phyloP scores from a whole-genome alignment of 2,888 invertebrate genomes.

The Polydrusus pterygomalis region DNA sequence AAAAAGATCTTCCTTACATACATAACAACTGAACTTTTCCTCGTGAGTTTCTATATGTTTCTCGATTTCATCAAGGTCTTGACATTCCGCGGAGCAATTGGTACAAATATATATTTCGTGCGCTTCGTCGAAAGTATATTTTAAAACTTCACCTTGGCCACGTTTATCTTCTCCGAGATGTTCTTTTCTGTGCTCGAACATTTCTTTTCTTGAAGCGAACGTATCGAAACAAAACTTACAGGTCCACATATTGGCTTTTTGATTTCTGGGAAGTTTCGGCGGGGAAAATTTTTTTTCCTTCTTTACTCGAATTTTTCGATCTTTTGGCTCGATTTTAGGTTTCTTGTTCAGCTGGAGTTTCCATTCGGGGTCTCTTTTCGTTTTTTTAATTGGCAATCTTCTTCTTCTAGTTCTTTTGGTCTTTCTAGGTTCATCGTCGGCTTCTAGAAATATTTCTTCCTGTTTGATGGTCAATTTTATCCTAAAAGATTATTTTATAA shows the following conservation, averaged over 20 bases:
- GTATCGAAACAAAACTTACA: constrained; percentile 62
- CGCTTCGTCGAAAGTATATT: constrained; percentile 59
- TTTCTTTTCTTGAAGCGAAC: constrained; percentile 58
- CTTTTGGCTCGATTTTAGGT: constrained; percentile 31
- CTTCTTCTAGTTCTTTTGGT: constrained; percentile 19
- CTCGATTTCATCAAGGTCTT: constrained; percentile 61
- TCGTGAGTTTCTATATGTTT: constrained; percentile 63
- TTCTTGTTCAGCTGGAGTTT: constrained; percentile 15
- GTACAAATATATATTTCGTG: constrained; percentile 63
- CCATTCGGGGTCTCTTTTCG: constrained; percentile 26
- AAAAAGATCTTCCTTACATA: constrained; percentile 62
- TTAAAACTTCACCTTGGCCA: constrained; percentile 45
- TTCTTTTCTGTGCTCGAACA: constrained; percentile 61
- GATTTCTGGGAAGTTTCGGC: constrained; percentile 56
- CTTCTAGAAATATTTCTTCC: constrained; percentile 16
- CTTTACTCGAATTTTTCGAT: constrained; percentile 35
- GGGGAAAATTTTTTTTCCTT: constrained; percentile 38
- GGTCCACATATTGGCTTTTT: constrained; percentile 61
- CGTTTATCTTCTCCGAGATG: constrained; percentile 51
- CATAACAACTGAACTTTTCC: constrained; percentile 66
- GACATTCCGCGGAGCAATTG: constrained; percentile 63
- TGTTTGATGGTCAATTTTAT: constrained; percentile 29
- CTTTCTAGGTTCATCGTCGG: neutral
- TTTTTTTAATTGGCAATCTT: constrained; percentile 19
- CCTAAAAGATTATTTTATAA: constrained; percentile 39